Percentiles rank a stretch among this genome's conserved stretches.
Conservation (phyloP, 2,888 invertebrate species). For the Helleia helle region DNA sequence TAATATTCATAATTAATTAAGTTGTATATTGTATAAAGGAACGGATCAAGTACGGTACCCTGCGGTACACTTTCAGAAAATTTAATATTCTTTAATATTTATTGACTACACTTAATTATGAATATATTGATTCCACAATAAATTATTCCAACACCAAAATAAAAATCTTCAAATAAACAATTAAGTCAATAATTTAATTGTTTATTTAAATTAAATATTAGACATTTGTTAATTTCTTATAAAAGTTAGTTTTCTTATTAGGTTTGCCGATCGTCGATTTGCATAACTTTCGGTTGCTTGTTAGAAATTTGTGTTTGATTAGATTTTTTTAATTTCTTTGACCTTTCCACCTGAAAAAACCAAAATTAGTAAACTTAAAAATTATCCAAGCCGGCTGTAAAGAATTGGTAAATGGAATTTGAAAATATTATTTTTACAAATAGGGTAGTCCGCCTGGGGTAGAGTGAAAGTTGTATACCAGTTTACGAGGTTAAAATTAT, state of each 20-base stretch:
- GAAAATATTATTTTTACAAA: no score
- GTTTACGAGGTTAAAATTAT: no score
- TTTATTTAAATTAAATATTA: neutral
- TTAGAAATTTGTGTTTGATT: neutral
- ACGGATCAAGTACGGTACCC: neutral
- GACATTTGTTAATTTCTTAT: no score
- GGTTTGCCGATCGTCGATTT: no score
- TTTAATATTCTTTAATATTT: no score
- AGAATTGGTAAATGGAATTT: no score
- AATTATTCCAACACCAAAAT: neutral
- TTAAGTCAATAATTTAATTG: conserved; percentile 1
- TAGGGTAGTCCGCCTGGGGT: no score
- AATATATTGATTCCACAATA: neutral
- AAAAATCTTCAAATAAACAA: neutral
- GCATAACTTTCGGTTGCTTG: neutral
- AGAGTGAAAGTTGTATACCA: no score
- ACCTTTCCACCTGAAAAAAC: conserved; percentile 8
- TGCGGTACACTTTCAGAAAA: no score
- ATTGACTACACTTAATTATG: neutral
- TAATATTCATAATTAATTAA: neutral
- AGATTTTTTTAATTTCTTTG: neutral
- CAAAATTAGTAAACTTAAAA: conserved; percentile 9
- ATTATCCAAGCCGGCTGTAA: conserved; percentile 5
- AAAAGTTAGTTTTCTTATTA: no score
- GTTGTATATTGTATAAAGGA: neutral